Conservation (phyloP, 2,888 invertebrate species). For the Nomada ruficornis region DNA sequence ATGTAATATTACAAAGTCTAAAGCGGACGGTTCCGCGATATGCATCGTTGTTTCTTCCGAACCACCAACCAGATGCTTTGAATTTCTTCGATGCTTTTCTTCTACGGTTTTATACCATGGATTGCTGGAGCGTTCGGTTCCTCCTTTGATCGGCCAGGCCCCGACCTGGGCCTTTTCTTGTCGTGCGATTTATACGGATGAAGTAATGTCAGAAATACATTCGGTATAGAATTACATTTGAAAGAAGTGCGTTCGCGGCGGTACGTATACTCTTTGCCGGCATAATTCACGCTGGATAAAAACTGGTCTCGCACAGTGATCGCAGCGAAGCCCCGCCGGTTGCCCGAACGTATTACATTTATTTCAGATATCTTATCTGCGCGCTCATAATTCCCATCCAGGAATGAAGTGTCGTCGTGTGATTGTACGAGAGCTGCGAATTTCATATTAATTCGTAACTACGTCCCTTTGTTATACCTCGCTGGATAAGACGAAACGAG, state of each 20-base stretch:
- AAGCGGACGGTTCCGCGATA: slow-evolving; percentile 47
- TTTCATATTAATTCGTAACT: slow-evolving; percentile 20
- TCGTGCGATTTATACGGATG: too few relatives aligned
- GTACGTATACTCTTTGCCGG: slow-evolving; percentile 26
- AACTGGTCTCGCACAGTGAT: slow-evolving; percentile 25
- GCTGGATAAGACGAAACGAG: not conserved
- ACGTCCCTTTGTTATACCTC: not conserved
- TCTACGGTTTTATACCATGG: not conserved
- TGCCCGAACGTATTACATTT: slow-evolving; percentile 26
- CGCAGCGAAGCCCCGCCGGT: slow-evolving; percentile 31
- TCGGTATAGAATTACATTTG: not conserved
- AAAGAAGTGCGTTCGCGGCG: not conserved
- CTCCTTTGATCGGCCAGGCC: not conserved
- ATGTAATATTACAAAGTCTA: slow-evolving; percentile 62
- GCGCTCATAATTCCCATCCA: slow-evolving; percentile 4
- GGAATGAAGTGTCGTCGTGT: not conserved
- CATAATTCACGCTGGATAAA: slow-evolving; percentile 48
- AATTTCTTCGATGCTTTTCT: slow-evolving; percentile 42
- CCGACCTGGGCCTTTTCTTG: not conserved
- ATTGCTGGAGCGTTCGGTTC: not conserved
- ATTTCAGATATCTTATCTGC: slow-evolving; percentile 55
- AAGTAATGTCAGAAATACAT: not conserved
- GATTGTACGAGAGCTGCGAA: not conserved
- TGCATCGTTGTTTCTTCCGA: slow-evolving; percentile 50
- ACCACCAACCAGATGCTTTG: slow-evolving; percentile 32